A percentile compares a stretch with the other conserved stretches of the same genome.
Conservation (phyloP, 1,140 invertebrate genomes). For the Drosophila lini region DNA sequence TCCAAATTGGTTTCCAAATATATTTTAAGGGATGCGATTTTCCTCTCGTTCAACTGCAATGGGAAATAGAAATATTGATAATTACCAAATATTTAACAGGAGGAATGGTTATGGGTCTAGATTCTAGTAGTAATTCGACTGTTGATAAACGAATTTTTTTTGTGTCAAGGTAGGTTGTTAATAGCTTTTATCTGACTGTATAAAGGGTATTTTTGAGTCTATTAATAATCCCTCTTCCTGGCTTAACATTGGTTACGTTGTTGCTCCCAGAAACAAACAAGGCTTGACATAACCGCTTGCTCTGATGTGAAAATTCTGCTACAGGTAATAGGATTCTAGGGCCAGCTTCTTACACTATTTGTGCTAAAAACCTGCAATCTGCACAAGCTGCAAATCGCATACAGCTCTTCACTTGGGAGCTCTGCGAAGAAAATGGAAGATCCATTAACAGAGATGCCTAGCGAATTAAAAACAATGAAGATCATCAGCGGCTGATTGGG, state of each 20-base stretch:
- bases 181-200: not conserved
- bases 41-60: slow-evolving; percentile 37
- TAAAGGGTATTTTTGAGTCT: not conserved
- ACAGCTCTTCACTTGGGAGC: slow-evolving; percentile 11
- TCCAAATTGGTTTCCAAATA: slow-evolving; percentile 38
- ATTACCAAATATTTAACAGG: not conserved
- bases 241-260: not conserved
- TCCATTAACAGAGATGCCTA: slow-evolving; percentile 46
- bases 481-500: slow-evolving; percentile 70
- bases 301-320: not conserved
- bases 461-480: slow-evolving; percentile 77
- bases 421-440: slow-evolving; percentile 17
- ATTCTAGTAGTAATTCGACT: not conserved
- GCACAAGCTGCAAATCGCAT: slow-evolving; percentile 22
- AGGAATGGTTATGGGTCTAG: not conserved
- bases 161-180: not conserved
- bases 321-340: too few relatives aligned
- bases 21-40: slow-evolving; percentile 20
- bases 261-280: not conserved
- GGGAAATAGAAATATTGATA: not conserved
- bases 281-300: not conserved
- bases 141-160: too few relatives aligned
- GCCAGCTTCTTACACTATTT: not conserved
- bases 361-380: not conserved
- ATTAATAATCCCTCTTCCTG: not conserved